Conservation (phyloP, 2,797 vertebrate genomes). For the Melanotaenia maccullochi region DNA sequence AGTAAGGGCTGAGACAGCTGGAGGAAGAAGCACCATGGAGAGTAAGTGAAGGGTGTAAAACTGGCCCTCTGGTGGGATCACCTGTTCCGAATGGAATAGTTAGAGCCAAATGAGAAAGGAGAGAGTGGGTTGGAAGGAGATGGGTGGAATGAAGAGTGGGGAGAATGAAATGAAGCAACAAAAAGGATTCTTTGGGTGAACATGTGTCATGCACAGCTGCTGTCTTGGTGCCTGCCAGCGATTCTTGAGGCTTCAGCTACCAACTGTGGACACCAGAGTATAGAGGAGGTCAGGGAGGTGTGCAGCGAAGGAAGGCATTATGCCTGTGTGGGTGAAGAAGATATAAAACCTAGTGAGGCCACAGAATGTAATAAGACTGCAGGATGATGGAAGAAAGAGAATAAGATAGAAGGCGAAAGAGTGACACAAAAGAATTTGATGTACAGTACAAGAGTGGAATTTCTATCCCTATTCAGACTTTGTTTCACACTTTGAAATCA, state of each 20-base stretch:
- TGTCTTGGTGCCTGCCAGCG: conserved; percentile 51
- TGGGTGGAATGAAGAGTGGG: conserved; percentile 53
- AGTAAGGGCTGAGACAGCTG: conserved; percentile 24
- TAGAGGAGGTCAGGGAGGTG: conserved; percentile 24
- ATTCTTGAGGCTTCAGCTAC: conserved; percentile 49
- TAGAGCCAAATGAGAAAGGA: conserved; percentile 28
- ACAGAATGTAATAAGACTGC: conserved; percentile 16
- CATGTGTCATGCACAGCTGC: conserved; percentile 78
- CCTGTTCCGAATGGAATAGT: conserved; percentile 54
- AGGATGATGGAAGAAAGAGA: conserved; percentile 2
- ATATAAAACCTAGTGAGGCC: conserved; percentile 14
- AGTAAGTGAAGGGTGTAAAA: conserved; percentile 71
- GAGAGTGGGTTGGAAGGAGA: conserved; percentile 18
- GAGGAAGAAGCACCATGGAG: conserved; percentile 37
- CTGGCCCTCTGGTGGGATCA: conserved; percentile 59
- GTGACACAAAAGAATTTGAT: conserved; percentile 5
- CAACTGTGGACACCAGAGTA: conserved; percentile 35
- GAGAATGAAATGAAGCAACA: conserved; percentile 70
- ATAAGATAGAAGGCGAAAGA: not conserved
- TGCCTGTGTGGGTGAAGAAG: conserved; percentile 15
- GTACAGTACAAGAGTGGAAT: not conserved
- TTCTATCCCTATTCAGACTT: not conserved
- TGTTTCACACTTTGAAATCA: conserved; percentile 19
- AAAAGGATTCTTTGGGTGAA: conserved; percentile 50
- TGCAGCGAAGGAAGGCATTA: conserved; percentile 19